These are phyloP conservation scores for Heliconius aoede DNA, from an alignment of 2,888 invertebrate species.

Conservation along the genomic window DNA sequence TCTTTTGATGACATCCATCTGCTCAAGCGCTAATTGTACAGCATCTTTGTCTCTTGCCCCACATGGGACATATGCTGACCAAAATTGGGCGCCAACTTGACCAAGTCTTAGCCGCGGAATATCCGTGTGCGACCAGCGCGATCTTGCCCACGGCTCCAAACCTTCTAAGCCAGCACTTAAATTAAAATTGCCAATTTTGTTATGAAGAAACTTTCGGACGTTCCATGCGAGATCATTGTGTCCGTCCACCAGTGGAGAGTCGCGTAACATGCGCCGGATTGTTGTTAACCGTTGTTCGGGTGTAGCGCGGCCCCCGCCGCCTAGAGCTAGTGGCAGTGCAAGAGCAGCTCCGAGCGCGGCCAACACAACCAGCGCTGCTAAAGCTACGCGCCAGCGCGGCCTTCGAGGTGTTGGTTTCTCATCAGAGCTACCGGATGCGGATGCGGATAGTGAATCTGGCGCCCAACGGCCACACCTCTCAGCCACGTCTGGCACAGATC, in stretches of 20 bases:
- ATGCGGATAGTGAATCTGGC: conserved; percentile 77
- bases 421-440: conserved; percentile 79
- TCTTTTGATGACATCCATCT: conserved; percentile 92
- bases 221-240: conserved; percentile 96
- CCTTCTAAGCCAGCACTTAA: conserved; percentile 86
- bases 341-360: conserved; percentile 84
- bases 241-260: conserved; percentile 89
- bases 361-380: conserved; percentile 84
- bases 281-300: conserved; percentile 87
- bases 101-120: conserved; percentile 92
- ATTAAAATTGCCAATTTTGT: conserved; percentile 88
- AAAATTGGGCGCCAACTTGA: conserved; percentile 95
- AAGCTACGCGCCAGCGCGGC: conserved; percentile 82
- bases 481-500: conserved; percentile 81
- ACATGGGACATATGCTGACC: conserved; percentile 95
- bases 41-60: conserved; percentile 92
- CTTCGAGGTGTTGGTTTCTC: conserved; percentile 81
- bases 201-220: conserved; percentile 93
- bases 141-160: conserved; percentile 92
- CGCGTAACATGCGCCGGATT: conserved; percentile 86
- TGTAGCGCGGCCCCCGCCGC: conserved; percentile 76
- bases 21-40: conserved; percentile 92
- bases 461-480: conserved; percentile 82
- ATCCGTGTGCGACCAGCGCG: conserved; percentile 96
- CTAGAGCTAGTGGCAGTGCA: conserved; percentile 82